Base-by-base conservation (phyloP, 2,113 vertebrate species). In the Cacatua alba region DNA sequence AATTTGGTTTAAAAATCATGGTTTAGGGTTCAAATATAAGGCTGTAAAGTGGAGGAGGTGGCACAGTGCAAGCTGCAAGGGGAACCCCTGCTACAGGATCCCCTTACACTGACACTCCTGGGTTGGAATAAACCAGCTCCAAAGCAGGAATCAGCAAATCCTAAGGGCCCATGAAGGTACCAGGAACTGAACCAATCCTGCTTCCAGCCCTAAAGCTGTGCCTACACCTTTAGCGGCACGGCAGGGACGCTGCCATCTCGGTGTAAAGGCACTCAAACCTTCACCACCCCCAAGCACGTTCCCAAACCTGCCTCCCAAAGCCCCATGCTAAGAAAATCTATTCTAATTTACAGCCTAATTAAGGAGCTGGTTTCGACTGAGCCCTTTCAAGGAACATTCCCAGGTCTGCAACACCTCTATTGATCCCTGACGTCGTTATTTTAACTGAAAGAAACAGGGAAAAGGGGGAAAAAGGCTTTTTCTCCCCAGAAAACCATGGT, bases 391-490 rank as follows among this genome's bases (percentile, higher is more conserved):
- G 51, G 41, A 78, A 48, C 35, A 46, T 70, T 41, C 44, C 69
- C 80, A 68, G 77, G 48, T 68, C 70, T 59, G 86, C 57, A 83
- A 51, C 20, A 25, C 18, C 10, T n/a, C 79, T 52, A 8, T 31
- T 62, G 79, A 62, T 37, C n/a, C 43, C 13, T 35, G 46, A 55
- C 15, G 55, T 59, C 5, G 15, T 76, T 63, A 49, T 53, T 85
- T 72, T 29, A 76, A 79, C 48, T 49, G 49, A 18, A 12, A 33
- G 28, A 46, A 35, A 52, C 20, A 48, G 1, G 28, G 4, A n/a
- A 29, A 33, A 3, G 2, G 0, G 5, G 0, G 0, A 1, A 4
- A 2, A 35, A 64, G 28, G 15, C 8, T 11, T 87, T 71, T 89
- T 67, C 13, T 68, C 19, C 55, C 19, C 29, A 28, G 41, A 33